Conservation (phyloP, 1,140 invertebrate species). For the Aethina tumida region DNA sequence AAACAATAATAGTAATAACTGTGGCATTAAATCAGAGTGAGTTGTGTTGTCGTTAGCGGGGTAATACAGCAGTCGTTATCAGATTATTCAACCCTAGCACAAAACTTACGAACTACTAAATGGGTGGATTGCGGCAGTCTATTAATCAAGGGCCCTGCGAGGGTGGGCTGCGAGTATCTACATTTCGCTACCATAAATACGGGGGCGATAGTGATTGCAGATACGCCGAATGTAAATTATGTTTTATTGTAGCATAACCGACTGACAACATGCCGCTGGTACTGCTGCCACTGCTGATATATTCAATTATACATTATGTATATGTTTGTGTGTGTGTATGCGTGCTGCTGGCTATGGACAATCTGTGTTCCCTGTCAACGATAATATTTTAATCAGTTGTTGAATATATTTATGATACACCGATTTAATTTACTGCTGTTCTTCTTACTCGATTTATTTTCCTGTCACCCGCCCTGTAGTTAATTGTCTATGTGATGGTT, state of each 20-base stretch:
- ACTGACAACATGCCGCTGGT: slow-evolving; percentile 12
- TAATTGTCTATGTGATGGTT: no score
- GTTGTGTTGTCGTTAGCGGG: no score
- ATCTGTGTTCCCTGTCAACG: no score
- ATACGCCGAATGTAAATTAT: slow-evolving; percentile 15
- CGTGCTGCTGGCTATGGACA: no score
- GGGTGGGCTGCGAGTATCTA: slow-evolving; percentile 15
- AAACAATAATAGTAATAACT: no score
- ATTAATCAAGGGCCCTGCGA: slow-evolving; percentile 21
- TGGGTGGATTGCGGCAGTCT: slow-evolving; percentile 23
- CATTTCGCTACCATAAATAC: slow-evolving; percentile 14
- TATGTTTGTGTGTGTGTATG: no score
- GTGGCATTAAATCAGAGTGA: no score
- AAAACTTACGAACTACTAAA: slow-evolving; percentile 28
- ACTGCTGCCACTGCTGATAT: slow-evolving; percentile 5
- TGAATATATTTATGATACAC: no score
- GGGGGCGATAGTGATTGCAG: slow-evolving; percentile 14
- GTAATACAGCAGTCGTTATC: slow-evolving; percentile 27
- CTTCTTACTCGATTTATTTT: no score
- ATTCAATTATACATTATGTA: slow-evolving; percentile 4
- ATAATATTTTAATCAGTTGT: no score
- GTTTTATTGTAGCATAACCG: slow-evolving; percentile 15
- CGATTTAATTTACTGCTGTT: no score
- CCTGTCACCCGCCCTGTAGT: no score
- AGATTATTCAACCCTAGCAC: slow-evolving; percentile 27